Conservation (phyloP, 2,113 vertebrate genomes). For the Motacilla tschutschensis region DNA sequence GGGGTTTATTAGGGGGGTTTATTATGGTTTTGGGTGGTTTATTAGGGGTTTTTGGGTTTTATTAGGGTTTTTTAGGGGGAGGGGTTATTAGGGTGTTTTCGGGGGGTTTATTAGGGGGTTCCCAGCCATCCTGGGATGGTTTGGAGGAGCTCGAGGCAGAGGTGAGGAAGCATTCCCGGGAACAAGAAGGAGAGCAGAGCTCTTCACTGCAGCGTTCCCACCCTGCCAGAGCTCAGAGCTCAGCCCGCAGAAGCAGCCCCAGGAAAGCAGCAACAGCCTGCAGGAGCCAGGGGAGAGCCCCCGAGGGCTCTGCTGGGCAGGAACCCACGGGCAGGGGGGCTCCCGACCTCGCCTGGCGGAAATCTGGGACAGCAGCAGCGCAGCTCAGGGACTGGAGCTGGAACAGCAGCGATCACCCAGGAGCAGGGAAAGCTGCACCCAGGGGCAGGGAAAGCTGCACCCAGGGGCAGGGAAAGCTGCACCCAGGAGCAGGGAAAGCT, state of each 20-base stretch:
- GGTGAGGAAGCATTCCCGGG: not conserved
- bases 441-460: not conserved
- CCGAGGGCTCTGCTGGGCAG: not conserved
- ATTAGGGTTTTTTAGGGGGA: too few relatives aligned
- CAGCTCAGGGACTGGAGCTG: not conserved
- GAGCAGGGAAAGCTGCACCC: not conserved
- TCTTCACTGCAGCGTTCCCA: not conserved
- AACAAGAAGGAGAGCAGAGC: not conserved
- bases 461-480: too few relatives aligned
- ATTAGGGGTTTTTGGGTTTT: not conserved
- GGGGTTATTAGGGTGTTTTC: too few relatives aligned
- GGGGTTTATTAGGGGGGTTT: too few relatives aligned
- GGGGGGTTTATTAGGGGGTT: too few relatives aligned
- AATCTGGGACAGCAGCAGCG: not conserved
- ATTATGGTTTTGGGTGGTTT: too few relatives aligned
- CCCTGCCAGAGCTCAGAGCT: accelerated
- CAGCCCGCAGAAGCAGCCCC: not conserved
- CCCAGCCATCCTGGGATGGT: not conserved
- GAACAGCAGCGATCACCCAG: not conserved
- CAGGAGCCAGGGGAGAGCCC: not conserved
- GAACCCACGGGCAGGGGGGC: not conserved
- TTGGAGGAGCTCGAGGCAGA: not conserved
- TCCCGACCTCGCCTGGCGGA: not conserved
- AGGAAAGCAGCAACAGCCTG: not conserved
- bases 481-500: too few relatives aligned